Conservation (phyloP, 2,888 invertebrate genomes). For the Diplolepis rosae region DNA sequence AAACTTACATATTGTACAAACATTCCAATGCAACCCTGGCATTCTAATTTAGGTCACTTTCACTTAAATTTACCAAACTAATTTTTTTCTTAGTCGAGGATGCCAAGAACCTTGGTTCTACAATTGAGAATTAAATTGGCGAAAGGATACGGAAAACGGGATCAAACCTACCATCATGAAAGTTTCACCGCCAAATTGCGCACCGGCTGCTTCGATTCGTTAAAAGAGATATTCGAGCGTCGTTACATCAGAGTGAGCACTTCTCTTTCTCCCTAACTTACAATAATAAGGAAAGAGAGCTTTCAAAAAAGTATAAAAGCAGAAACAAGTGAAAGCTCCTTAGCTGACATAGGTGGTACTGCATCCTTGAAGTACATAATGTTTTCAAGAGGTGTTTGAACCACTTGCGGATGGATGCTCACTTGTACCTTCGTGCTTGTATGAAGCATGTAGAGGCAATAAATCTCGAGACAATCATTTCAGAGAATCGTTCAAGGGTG, state of each 20-base stretch:
- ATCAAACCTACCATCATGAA: conserved; percentile 24
- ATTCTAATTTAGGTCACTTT: conserved; percentile 26
- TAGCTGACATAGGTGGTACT: not conserved
- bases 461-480: conserved; percentile 54
- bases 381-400: not conserved
- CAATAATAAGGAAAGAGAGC: conserved; percentile 8
- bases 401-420: not conserved
- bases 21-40: conserved; percentile 24
- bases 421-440: not conserved
- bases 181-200: conserved; percentile 24
- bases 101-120: conserved; percentile 18
- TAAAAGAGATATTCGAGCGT: conserved; percentile 3
- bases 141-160: conserved; percentile 28
- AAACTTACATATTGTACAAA: not conserved
- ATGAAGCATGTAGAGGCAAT: conserved; percentile 41
- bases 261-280: not conserved
- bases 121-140: conserved; percentile 24
- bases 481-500: conserved; percentile 45
- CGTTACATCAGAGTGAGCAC: not conserved
- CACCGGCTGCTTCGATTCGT: not conserved
- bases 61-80: conserved; percentile 3
- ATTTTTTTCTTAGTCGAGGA: conserved; percentile 16
- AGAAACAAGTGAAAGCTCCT: conserved; percentile 14
- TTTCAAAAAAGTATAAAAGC: not conserved
- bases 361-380: conserved; percentile 5